Base-by-base conservation (phyloP, 2,888 invertebrate genomes). In the Yponomeuta plumbellus region DNA sequence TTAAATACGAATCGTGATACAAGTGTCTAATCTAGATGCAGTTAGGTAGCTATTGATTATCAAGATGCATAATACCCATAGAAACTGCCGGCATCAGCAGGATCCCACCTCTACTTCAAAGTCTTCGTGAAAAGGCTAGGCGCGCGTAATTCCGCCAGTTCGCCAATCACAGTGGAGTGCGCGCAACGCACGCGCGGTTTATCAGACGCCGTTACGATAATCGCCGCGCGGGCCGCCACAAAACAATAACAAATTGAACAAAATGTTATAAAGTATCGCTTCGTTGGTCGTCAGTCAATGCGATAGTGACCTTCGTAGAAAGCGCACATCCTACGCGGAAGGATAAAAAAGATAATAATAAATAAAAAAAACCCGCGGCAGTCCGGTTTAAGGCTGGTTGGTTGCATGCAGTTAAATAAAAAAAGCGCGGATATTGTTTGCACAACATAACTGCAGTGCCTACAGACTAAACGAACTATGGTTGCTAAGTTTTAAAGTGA, bases 81-180 rank as follows among this genome's bases (percentile, higher is more conserved):
- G 44, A 17, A 52, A 52, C 34, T 8, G 34, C 34, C 34, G 44
- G 44, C 17, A 52, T 17, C 44, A 52, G 44, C 44, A 52, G 44
- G 58, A 22, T 34, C 21, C 22, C 21, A 58, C 22, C 21, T 58
- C 22, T 58, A 11, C 11, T 11, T 58, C 22, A 13, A 20, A 22
- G 20, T 22, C 58, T 11, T 58, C 58, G 11, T 20, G 20, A 22
- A 11, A n/a, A 58, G 34, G 11, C 22, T 11, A 22, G 22, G 66
- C 67, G 69, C 71, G 74, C 73, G 69, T 70, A 75, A 70, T 74
- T 72, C 70, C n/a, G 34, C 23, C 69, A 68, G 71, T 78, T 75
- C 76, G 74, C 88, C 87, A 89, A 89, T 89, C 87, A 88, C 78
- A 85, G 76, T 75, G 74, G 82, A 77, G 82, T 83, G 87, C 83